These are phyloP conservation scores for Calcarius lapponicus DNA, from an alignment of 2,797 vertebrate genomes.

Conservation along the genomic window DNA sequence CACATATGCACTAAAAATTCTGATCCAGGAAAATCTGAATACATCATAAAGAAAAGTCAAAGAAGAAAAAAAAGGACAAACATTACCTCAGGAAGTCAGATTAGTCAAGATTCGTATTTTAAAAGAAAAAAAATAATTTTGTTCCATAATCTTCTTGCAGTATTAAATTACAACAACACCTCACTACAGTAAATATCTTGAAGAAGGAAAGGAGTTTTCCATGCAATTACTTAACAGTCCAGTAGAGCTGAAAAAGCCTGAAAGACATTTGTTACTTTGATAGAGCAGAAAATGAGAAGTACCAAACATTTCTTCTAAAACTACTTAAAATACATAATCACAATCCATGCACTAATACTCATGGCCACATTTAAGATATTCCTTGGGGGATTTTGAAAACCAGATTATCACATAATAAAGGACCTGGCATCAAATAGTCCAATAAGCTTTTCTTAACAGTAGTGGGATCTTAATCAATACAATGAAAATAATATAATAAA, in stretches of 20 bases:
- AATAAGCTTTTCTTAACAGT: not conserved
- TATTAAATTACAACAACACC: not conserved
- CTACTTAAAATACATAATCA: not conserved
- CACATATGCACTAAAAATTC: not conserved
- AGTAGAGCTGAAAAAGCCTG: not conserved
- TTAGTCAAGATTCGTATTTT: not conserved
- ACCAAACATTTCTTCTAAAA: not conserved
- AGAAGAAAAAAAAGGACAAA: not conserved
- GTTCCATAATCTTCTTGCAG: not conserved
- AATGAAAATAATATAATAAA: conserved; percentile 7
- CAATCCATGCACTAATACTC: not conserved
- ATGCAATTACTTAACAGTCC: not conserved
- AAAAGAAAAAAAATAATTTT: not conserved
- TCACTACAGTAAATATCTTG: not conserved
- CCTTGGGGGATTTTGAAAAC: not conserved
- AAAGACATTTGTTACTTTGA: not conserved
- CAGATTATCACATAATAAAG: conserved; percentile 13
- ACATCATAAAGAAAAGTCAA: not conserved
- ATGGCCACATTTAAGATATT: not conserved
- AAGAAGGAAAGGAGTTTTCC: not conserved
- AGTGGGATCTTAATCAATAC: conserved; percentile 31
- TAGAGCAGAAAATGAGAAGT: not conserved
- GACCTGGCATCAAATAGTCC: not conserved
- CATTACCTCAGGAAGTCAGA: not conserved
- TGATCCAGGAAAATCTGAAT: not conserved